Conservation (phyloP, 2,797 vertebrate genomes). For the Crenichthys baileyi region DNA sequence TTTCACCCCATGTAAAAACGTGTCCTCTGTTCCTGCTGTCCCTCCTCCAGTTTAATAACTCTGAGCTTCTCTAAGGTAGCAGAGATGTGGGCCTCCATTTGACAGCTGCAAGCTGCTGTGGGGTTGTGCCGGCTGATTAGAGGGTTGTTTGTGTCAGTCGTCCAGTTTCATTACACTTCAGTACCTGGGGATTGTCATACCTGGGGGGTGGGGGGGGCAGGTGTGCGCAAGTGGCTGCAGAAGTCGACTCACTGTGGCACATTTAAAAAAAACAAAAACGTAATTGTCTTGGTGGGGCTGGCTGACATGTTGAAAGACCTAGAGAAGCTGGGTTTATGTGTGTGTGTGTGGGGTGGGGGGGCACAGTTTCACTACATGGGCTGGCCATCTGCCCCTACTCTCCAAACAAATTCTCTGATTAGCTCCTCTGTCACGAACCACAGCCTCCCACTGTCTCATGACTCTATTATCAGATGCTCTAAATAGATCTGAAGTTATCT, state of each 20-base stretch:
- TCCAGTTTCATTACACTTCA: conserved; percentile 67
- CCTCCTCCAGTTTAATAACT: conserved; percentile 55
- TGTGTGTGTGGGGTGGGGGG: conserved; percentile 30
- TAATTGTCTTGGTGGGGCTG: conserved; percentile 53
- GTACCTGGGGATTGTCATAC: conserved; percentile 83
- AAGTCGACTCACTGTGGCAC: conserved; percentile 48
- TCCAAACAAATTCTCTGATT: conserved; percentile 71
- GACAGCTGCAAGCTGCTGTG: conserved; percentile 68
- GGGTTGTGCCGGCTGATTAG: conserved; percentile 72
- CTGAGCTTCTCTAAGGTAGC: conserved; percentile 62
- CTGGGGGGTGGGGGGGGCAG: conserved; percentile 65
- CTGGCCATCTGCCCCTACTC: conserved; percentile 45
- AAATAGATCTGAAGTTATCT: conserved; percentile 71
- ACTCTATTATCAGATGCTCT: conserved; percentile 74
- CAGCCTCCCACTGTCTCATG: conserved; percentile 56
- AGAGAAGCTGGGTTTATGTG: conserved; percentile 36
- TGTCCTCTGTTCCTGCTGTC: conserved; percentile 35
- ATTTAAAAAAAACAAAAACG: conserved; percentile 21
- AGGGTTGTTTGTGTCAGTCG: conserved; percentile 70
- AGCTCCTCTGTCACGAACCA: conserved; percentile 70
- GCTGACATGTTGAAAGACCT: conserved; percentile 46
- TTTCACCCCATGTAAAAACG: conserved; percentile 29
- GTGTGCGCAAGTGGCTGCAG: conserved; percentile 65
- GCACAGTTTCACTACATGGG: conserved; percentile 32
- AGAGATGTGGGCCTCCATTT: conserved; percentile 41